Evolutionary conservation across 2,797 vertebrate species (phyloP).

Genomic region (Crax fasciolata): DNA sequence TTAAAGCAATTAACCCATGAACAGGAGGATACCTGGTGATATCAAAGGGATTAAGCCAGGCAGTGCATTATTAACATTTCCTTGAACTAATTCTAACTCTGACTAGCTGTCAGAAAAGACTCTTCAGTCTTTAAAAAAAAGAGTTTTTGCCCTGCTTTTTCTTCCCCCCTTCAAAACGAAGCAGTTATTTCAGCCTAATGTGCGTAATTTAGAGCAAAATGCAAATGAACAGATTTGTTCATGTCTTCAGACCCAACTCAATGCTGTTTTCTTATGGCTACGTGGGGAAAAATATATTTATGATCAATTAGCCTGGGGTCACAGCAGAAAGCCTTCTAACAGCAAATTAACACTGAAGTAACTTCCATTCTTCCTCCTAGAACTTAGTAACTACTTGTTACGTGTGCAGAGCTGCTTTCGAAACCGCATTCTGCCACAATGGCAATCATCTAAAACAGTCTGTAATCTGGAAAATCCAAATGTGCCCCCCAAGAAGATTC

Average conservation of each 20-base stretch:
- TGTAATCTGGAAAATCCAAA: constrained; percentile 75
- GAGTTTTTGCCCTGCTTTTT: constrained; percentile 75
- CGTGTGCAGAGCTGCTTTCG: constrained; percentile 58
- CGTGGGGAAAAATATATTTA: not conserved
- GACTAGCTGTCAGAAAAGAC: constrained; percentile 88
- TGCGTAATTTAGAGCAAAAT: constrained; percentile 81
- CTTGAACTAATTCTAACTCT: constrained; percentile 91
- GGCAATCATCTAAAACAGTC: constrained; percentile 69
- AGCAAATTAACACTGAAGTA: constrained; percentile 69
- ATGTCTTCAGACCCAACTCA: constrained; percentile 70
- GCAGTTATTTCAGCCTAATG: constrained; percentile 78
- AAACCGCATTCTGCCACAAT: constrained; percentile 41
- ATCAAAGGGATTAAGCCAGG: constrained; percentile 90
- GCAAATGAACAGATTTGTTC: constrained; percentile 81
- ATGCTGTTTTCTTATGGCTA: constrained; percentile 56
- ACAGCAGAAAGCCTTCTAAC: constrained; percentile 63
- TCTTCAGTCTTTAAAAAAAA: constrained; percentile 76
- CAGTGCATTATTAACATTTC: constrained; percentile 90
- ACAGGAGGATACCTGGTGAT: constrained; percentile 91
- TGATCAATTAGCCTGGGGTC: constrained; percentile 81
- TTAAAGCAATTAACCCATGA: constrained; percentile 92
- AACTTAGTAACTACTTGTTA: constrained; percentile 69
- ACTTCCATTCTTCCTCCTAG: constrained; percentile 57
- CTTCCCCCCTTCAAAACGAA: constrained; percentile 66
- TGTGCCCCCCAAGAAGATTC: constrained; percentile 52